Percentiles rank a stretch among this genome's conserved stretches.
These are phyloP conservation scores for Notodonta dromedarius DNA, from an alignment of 2,888 invertebrate species.

Conservation along the genomic window DNA sequence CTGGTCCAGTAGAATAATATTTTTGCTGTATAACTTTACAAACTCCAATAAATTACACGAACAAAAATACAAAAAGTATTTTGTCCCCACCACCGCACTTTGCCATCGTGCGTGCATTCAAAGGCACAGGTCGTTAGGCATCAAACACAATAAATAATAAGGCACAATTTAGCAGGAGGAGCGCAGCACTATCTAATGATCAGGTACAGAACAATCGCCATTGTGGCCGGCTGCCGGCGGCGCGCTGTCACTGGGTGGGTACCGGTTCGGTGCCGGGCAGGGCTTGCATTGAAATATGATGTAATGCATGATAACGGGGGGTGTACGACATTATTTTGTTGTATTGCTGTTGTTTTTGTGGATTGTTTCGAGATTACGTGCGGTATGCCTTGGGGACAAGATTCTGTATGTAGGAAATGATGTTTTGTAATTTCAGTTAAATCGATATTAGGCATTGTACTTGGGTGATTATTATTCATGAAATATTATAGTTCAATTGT, in stretches of 20 bases:
- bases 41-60: no score
- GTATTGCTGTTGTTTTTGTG: slow-evolving; percentile 1
- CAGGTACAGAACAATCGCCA: slow-evolving; percentile 71
- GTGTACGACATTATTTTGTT: slow-evolving; percentile 41
- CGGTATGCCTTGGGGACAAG: no score
- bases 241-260: slow-evolving; percentile 68
- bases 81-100: neutral
- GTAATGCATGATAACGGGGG: slow-evolving; percentile 41
- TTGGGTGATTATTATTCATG: no score
- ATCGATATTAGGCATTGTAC: no score
- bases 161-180: slow-evolving; percentile 57
- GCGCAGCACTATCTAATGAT: slow-evolving; percentile 54
- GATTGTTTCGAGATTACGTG: neutral
- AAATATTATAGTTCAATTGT: no score
- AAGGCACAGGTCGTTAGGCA: slow-evolving; percentile 40
- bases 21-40: no score
- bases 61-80: neutral
- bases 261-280: slow-evolving; percentile 39
- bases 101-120: slow-evolving; percentile 14
- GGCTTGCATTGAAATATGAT: slow-evolving; percentile 27
- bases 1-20: no score
- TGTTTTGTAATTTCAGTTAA: no score
- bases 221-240: slow-evolving; percentile 73
- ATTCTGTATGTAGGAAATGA: no score
- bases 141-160: slow-evolving; percentile 63